Base-by-base conservation (phyloP, 2,797 vertebrate species). In the Cetoscarus ocellatus region DNA sequence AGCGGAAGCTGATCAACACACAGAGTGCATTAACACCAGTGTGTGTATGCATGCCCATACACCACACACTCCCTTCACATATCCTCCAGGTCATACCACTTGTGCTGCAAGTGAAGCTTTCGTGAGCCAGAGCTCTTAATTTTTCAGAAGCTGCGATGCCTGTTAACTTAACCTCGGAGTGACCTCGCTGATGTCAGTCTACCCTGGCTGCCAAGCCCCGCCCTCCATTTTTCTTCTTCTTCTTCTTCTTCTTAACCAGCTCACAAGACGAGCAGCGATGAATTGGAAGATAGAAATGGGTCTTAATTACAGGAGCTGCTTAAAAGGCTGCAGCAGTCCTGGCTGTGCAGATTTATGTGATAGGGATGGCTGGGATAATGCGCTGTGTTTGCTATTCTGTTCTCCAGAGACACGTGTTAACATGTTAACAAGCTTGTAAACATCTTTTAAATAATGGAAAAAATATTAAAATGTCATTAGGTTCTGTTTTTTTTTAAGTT, bases 81-180 rank as follows among this genome's bases (percentile, higher is more conserved):
- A 73, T 83, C 73, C 77, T 89, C 68, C 77, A 77, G 75, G 69
- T 89, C 79, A 74, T 79, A 75, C 70, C 83, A 79, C 80, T 86
- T 69, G 84, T 49, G 64, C 82, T 90, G 42, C 0, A 79, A 91
- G 88, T 65, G 86, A 83, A 87, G 84, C 89, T 87, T 94, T 89
- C 89, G 88, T 74, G 79, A 92, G 93, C 91, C 90, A 86, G 64
- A 59, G 91, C 92, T 88, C 96, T 96, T 92, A 96, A 96, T 96
- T 96, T 97, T 96, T 96, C 92, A 96, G 95, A 90, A 90, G 95
- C 95, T 93, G 82, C 57, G 83, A 80, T 73, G 87, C 86, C 73
- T 78, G 89, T 96, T 96, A 94, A 92, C 92, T 94, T 96, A 96
- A 96, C 95, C 96, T 96, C 92, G 67, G 85, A 74, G 56, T 96